A percentile compares a stretch with the other conserved stretches of the same genome.
phyloP scores from a whole-genome alignment of 2,113 vertebrate species.

The Shinisaurus crocodilurus region DNA sequence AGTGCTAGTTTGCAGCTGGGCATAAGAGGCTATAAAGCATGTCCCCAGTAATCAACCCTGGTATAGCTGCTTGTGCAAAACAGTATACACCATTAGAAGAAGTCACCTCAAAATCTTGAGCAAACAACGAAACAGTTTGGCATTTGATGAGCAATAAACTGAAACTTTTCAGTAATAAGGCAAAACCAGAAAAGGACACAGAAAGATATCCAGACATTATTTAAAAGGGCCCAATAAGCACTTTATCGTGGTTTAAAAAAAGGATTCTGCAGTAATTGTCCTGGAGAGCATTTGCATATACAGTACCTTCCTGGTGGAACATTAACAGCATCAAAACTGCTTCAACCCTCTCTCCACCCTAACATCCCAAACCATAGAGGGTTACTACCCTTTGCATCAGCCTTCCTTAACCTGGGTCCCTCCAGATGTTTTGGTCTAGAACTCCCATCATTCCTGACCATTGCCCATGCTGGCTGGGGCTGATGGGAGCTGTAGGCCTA shows the following conservation, averaged over 20 bases:
- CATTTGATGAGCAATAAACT: fast-evolving
- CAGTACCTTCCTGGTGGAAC: not conserved
- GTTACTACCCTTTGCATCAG: not conserved
- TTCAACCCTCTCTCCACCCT: not conserved
- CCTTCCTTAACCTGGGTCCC: not conserved
- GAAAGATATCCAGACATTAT: not conserved
- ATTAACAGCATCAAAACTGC: not conserved
- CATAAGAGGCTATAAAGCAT: constrained; percentile 14
- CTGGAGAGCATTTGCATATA: not conserved
- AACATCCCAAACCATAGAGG: not conserved
- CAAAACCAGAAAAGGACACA: not conserved
- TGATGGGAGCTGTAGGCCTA: not conserved
- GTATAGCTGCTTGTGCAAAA: not conserved
- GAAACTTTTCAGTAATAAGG: not conserved
- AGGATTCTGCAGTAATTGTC: not conserved
- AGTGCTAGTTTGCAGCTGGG: not conserved
- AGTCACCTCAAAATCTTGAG: not conserved
- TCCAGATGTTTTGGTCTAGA: not conserved
- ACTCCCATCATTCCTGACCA: not conserved
- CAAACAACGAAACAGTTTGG: not conserved
- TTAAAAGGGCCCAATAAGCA: not conserved
- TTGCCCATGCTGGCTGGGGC: not conserved
- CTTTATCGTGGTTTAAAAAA: not conserved
- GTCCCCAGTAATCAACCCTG: not conserved
- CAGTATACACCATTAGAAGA: not conserved